Evolutionary conservation across 1,140 invertebrate species (phyloP).

Genomic region (Leptopilina clavipes): DNA sequence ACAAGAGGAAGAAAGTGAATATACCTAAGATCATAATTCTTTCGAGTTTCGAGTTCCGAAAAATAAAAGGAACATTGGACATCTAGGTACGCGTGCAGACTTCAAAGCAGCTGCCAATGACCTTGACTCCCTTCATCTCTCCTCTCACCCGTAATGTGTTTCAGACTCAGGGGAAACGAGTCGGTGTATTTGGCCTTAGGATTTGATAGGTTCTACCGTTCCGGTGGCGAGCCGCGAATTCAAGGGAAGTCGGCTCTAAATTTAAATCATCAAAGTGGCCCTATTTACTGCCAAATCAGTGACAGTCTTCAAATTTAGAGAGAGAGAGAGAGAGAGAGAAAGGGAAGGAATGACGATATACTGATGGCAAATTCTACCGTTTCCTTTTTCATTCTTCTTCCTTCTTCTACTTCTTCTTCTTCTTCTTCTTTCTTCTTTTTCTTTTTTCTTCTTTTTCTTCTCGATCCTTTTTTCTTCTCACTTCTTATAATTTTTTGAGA

Average conservation of each 20-base stretch:
- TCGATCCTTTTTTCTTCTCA: not conserved
- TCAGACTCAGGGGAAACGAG: conserved; percentile 19
- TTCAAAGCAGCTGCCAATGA: conserved; percentile 26
- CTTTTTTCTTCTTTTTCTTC: conserved; percentile 13
- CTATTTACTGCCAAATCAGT: too few relatives aligned
- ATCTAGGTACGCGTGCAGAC: conserved; percentile 25
- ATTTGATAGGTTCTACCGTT: conserved; percentile 29
- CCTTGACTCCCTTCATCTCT: conserved; percentile 21
- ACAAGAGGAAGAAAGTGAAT: too few relatives aligned
- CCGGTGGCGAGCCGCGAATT: conserved; percentile 28
- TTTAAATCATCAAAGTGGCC: too few relatives aligned
- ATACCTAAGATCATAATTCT: not conserved
- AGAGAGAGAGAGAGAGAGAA: too few relatives aligned
- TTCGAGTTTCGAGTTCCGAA: not conserved
- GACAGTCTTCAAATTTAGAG: not conserved
- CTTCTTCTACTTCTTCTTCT: conserved; percentile 7
- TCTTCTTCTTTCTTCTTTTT: not conserved
- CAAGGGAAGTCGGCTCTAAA: not conserved
- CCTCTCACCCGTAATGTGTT: conserved; percentile 10
- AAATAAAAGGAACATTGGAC: conserved; percentile 17
- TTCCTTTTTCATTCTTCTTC: not conserved
- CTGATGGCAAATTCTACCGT: not conserved
- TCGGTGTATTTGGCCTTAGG: conserved; percentile 28
- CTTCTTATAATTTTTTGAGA: too few relatives aligned
- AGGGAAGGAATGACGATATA: conserved; percentile 16